Evolutionary conservation across 2,797 vertebrate species (phyloP).

Genomic region (Sternotherus odoratus): DNA sequence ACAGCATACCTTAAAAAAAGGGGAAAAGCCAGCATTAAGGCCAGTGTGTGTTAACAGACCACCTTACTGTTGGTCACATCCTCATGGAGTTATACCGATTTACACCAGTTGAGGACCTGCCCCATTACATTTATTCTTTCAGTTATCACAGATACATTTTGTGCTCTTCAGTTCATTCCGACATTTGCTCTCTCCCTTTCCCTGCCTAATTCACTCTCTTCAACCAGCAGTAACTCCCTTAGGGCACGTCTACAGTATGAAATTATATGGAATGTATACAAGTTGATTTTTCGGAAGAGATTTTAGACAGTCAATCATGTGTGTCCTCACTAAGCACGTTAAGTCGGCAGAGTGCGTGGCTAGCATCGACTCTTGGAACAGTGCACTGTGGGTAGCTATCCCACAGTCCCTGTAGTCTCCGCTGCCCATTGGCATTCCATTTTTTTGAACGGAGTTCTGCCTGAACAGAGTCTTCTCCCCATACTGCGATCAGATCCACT

Average conservation of each 20-base stretch:
- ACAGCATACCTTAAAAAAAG: slow-evolving; percentile 92
- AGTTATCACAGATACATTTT: background rate
- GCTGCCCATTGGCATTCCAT: no score
- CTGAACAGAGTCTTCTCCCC: no score
- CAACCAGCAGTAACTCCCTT: background rate
- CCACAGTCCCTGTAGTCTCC: no score
- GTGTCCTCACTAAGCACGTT: no score
- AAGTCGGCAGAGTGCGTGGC: no score
- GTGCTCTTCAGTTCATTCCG: background rate
- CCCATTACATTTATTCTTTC: background rate
- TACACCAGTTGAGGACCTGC: background rate
- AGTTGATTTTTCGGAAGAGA: no score
- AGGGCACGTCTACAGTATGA: background rate
- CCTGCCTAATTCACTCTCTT: background rate
- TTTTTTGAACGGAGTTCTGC: no score
- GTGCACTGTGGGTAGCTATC: no score
- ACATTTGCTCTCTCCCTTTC: background rate
- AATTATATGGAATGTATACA: no score
- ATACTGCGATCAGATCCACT: no score
- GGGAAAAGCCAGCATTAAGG: slow-evolving; percentile 10
- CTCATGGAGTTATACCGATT: background rate
- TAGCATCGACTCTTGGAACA: no score
- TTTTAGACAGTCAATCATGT: no score
- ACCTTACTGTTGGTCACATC: slow-evolving; percentile 12
- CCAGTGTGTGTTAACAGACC: background rate